Base-by-base conservation (phyloP, 2,888 invertebrate genomes). In the Bombylius major region DNA sequence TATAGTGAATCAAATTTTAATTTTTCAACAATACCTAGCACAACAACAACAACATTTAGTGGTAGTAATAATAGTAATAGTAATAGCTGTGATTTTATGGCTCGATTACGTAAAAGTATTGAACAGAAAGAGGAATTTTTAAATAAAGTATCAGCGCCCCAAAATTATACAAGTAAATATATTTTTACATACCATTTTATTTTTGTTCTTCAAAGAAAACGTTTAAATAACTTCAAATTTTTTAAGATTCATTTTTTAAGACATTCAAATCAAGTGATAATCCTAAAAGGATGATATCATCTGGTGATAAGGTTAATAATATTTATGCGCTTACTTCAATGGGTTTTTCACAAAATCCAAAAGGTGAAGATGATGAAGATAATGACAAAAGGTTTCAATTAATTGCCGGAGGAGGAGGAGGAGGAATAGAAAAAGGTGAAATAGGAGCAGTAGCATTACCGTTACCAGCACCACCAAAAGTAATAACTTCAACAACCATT, bases 91-190 rank as follows among this genome's bases (percentile, higher is more conserved):
- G 72, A 71, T 59, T 66, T 69, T 65, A 83, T 89, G 78, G 83
- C 82, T 61, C 81, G 88, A 75, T 78, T 89, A 70, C 81, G 88
- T 63, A 88, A 87, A 71, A 90, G 88, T 67, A 84, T 89, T 66
- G 90, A 91, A 69, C 89, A 91, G 69, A 92, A 92, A 71, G 91
- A 92, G 70, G 91, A 91, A 66, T 93, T 93, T 73, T 78, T 93
- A 58, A 81, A 85, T 44, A 42, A 42, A 69, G 79, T 87, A 62
- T 86, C 87, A 51, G 59, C 70, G 58, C 69, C 71, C 39, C 56
- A 59, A 45, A 47, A 58, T 46, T 58, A 58, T 5, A 51, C 59
- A 54, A 59, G 39, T 42, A 11, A 42, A 11, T 11, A 8, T 36
- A 8, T 36, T 6, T 36, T 36, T 36, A 36, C 9, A 36, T 36